A percentile compares a stretch with the other conserved stretches of the same genome.
These are phyloP conservation scores for Latrodectus geometricus DNA, from an alignment of 1,140 invertebrate genomes.

Conservation along the genomic window DNA sequence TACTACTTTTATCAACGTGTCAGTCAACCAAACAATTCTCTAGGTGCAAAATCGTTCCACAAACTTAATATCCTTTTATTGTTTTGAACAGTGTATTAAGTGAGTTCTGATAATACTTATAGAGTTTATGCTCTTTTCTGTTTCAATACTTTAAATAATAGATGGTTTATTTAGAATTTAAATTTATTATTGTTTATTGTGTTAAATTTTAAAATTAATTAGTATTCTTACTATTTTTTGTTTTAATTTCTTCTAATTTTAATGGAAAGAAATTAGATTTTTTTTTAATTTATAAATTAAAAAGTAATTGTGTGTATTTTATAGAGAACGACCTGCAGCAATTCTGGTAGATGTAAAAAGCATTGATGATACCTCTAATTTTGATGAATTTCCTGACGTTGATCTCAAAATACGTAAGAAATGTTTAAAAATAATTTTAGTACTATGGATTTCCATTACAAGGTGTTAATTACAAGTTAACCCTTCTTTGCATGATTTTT, in stretches of 20 bases:
- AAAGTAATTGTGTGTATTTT: conserved; percentile 18
- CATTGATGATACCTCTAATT: conserved; percentile 96
- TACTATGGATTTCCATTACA: neutral
- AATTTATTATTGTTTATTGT: too few relatives aligned
- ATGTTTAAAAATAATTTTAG: neutral
- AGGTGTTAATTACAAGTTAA: too few relatives aligned
- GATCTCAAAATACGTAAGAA: conserved; percentile 86
- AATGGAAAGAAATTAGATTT: neutral
- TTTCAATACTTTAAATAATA: too few relatives aligned
- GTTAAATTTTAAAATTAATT: neutral
- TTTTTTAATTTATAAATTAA: neutral
- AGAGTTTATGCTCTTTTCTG: too few relatives aligned
- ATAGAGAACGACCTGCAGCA: conserved; percentile 95
- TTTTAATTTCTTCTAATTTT: neutral
- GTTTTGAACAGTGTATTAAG: too few relatives aligned
- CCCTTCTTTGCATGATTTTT: too few relatives aligned
- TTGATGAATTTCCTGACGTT: conserved; percentile 99
- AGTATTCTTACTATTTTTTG: neutral
- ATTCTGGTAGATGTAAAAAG: conserved; percentile 88
- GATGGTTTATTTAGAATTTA: too few relatives aligned
- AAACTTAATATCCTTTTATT: too few relatives aligned
- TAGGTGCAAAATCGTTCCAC: too few relatives aligned
- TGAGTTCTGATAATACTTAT: too few relatives aligned
- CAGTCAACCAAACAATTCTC: too few relatives aligned
- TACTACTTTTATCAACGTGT: too few relatives aligned